Evolutionary conservation across 2,113 vertebrate species (phyloP), one percentile per base, ranked within the genome.

Genomic region (Mustela lutreola): DNA sequence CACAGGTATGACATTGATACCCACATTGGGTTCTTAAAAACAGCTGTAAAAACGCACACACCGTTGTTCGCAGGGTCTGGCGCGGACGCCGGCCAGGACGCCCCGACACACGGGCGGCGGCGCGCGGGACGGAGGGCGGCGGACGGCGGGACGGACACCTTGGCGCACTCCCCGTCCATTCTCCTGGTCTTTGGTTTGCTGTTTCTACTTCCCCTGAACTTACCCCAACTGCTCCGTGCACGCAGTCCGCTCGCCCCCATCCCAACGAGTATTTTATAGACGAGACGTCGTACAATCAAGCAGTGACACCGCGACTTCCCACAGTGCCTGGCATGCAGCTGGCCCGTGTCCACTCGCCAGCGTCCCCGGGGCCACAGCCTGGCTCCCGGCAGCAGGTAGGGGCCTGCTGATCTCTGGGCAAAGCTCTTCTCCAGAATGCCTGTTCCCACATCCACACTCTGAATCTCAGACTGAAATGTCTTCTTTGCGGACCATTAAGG

Each of bases 141-240:
- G 5, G 36, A 14, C 5, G 42, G 22, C 5, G 11, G 39, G 71
- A 7, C 2, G 24, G 65, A 22, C 28, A 11, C 62, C 53, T 58
- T 1, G 50, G 60, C 95, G 58, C 89, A 58, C 79, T 63, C 82
- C 70, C 33, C 5, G 31, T 79, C 0, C 83, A 53, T 60, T 4
- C 15, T 39, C 71, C 65, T 81, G 28, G 16, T 98, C 98, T 99
- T 98, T 99, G 99, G 98, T 99, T 95, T 98, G 83, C 78, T 87
- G 94, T 70, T 63, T n/a, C 65, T 12, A 79, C 62, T 83, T 96
- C 78, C 4, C 73, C 89, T 78, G 91, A 33, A 84, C 65, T 87
- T 26, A 80, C 71, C 39, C 39, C 65, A 78, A 1, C 48, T 2
- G 9, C 36, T 36, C 22, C 7, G 58, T 73, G 73, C 39, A 62